Conservation (phyloP, 1,140 invertebrate species). For the Hylyphantes graminicola region DNA sequence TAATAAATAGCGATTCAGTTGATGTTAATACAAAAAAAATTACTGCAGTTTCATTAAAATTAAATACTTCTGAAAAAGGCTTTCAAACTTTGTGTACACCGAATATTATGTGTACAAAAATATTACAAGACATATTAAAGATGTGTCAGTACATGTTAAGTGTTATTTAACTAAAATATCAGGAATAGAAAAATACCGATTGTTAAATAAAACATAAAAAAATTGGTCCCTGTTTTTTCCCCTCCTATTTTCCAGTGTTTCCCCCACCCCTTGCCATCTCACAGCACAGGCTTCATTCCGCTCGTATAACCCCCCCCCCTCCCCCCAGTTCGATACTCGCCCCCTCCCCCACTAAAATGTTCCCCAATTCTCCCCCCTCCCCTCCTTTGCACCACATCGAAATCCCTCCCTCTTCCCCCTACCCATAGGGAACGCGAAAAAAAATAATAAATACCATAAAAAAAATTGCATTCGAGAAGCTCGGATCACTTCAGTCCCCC, state of each 20-base stretch:
- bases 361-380: constrained; percentile 4
- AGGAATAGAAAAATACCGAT: too few relatives aligned
- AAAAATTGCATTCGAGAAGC: constrained; percentile 35
- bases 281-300: constrained; percentile 22
- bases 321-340: too few relatives aligned
- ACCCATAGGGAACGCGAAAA: constrained; percentile 2
- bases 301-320: constrained; percentile 4
- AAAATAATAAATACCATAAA: constrained; percentile 39
- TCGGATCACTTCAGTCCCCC: constrained; percentile 36
- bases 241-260: not conserved
- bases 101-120: too few relatives aligned
- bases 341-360: constrained; percentile 5
- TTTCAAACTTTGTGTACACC: too few relatives aligned
- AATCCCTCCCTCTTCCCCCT: constrained; percentile 9
- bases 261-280: not conserved
- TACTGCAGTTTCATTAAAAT: too few relatives aligned
- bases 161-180: too few relatives aligned
- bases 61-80: too few relatives aligned
- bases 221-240: constrained; percentile 16
- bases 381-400: constrained; percentile 2
- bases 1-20: too few relatives aligned
- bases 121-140: too few relatives aligned
- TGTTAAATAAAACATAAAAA: too few relatives aligned
- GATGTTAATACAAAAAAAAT: too few relatives aligned
- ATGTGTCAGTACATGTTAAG: too few relatives aligned